Conservation (phyloP, 2,888 invertebrate genomes). For the Hofmannophila pseudospretella region DNA sequence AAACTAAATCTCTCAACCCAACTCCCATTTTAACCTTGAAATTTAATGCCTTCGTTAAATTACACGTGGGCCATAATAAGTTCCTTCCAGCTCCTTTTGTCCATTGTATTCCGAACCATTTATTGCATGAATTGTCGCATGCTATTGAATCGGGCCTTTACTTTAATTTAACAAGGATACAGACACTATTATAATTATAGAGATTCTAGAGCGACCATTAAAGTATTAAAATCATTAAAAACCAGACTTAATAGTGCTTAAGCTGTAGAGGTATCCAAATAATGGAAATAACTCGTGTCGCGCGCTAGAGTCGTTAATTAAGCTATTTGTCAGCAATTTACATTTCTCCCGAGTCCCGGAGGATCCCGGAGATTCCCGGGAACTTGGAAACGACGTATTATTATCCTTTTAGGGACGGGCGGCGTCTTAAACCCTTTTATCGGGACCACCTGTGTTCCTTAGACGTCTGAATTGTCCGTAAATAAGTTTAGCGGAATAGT, state of each 20-base stretch:
- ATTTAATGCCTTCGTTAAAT: constrained; percentile 67
- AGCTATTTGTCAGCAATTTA: constrained; percentile 77
- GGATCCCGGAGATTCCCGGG: constrained; percentile 47
- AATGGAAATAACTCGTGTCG: constrained; percentile 60
- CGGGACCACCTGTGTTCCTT: constrained; percentile 72
- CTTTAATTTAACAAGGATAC: constrained; percentile 13
- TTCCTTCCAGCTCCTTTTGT: constrained; percentile 47
- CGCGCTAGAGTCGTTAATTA: constrained; percentile 74
- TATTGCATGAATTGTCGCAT: constrained; percentile 23
- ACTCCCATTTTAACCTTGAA: constrained; percentile 67
- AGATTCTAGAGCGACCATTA: constrained; percentile 34
- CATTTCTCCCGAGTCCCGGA: constrained; percentile 66
- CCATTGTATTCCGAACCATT: constrained; percentile 48
- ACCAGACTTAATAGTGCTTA: constrained; percentile 32
- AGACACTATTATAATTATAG: constrained; percentile 24
- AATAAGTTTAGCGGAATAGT: constrained; percentile 72
- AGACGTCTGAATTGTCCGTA: constrained; percentile 77
- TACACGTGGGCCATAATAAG: constrained; percentile 60
- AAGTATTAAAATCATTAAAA: constrained; percentile 27
- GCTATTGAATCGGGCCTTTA: constrained; percentile 18
- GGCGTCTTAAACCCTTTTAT: constrained; percentile 69
- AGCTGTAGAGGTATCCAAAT: constrained; percentile 42
- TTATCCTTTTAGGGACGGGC: constrained; percentile 77
- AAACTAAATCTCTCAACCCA: constrained; percentile 60
- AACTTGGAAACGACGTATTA: constrained; percentile 72